A percentile compares a stretch with the other conserved stretches of the same genome.
phyloP scores from a whole-genome alignment of 2,797 vertebrate species.

The Sebastes nivosus region DNA sequence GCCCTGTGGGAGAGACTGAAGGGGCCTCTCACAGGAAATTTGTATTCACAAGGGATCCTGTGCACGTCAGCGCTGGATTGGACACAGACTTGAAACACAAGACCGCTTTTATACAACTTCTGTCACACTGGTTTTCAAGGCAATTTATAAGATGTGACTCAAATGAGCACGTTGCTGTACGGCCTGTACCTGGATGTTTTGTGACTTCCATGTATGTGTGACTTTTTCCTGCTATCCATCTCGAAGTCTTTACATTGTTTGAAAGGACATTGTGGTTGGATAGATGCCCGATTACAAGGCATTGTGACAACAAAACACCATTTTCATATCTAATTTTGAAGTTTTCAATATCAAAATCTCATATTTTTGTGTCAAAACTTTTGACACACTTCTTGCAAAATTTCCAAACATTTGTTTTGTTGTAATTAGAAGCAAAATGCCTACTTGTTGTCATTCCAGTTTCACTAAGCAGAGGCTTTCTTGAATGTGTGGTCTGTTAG shows the following conservation, averaged over 20 bases:
- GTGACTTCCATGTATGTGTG: not conserved
- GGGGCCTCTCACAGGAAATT: conserved; percentile 63
- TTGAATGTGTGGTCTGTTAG: conserved; percentile 1
- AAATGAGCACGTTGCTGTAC: not conserved
- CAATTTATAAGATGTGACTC: not conserved
- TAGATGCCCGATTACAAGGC: not conserved
- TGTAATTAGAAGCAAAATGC: not conserved
- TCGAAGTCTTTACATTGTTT: not conserved
- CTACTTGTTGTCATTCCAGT: not conserved
- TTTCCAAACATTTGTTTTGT: not conserved
- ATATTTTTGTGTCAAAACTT: not conserved
- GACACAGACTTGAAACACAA: conserved; percentile 33
- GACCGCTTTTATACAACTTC: conserved; percentile 9
- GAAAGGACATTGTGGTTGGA: not conserved
- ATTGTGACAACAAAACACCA: not conserved
- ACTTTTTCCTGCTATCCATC: not conserved
- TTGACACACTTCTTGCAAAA: not conserved
- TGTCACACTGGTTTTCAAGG: not conserved
- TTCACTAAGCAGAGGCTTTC: conserved; percentile 1
- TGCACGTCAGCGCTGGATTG: conserved; percentile 26
- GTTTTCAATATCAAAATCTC: not conserved
- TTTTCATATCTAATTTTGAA: not conserved
- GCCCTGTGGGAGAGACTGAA: conserved; percentile 49
- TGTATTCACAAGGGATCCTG: conserved; percentile 48
- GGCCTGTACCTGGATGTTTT: not conserved